These are phyloP conservation scores for Endotricha flammealis DNA, from an alignment of 2,888 invertebrate species.

Conservation along the genomic window DNA sequence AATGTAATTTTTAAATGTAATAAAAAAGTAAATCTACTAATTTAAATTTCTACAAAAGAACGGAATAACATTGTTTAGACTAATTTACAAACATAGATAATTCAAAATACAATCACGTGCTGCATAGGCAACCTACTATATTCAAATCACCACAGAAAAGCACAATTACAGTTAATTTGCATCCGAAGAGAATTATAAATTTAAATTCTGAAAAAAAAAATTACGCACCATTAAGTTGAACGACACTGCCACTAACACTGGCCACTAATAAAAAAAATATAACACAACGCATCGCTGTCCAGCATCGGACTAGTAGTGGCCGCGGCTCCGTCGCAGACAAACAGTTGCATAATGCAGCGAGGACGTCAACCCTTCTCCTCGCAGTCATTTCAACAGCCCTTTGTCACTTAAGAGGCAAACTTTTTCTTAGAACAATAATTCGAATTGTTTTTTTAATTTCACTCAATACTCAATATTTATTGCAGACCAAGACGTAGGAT, in stretches of 20 bases:
- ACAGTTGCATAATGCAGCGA: background rate
- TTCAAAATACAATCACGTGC: no score
- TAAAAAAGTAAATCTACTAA: no score
- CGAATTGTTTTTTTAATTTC: background rate
- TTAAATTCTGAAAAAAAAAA: background rate
- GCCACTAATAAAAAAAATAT: conserved; percentile 7
- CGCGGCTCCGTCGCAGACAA: background rate
- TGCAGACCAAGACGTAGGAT: no score
- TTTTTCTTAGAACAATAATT: background rate
- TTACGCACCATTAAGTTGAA: conserved; percentile 16
- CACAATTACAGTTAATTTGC: no score
- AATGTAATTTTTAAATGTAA: no score
- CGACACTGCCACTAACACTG: conserved; percentile 6
- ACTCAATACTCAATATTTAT: no score
- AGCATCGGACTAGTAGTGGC: background rate
- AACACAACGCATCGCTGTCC: background rate
- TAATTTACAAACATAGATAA: no score
- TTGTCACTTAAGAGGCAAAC: background rate
- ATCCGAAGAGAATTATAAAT: conserved; percentile 1
- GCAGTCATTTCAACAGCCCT: background rate
- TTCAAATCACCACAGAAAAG: no score
- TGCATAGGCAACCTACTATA: no score
- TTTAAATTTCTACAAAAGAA: no score
- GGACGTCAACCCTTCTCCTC: background rate
- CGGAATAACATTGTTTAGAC: no score